These are phyloP conservation scores for Xanthorhoe spadicearia DNA, from an alignment of 2,888 invertebrate genomes.

Conservation along the genomic window DNA sequence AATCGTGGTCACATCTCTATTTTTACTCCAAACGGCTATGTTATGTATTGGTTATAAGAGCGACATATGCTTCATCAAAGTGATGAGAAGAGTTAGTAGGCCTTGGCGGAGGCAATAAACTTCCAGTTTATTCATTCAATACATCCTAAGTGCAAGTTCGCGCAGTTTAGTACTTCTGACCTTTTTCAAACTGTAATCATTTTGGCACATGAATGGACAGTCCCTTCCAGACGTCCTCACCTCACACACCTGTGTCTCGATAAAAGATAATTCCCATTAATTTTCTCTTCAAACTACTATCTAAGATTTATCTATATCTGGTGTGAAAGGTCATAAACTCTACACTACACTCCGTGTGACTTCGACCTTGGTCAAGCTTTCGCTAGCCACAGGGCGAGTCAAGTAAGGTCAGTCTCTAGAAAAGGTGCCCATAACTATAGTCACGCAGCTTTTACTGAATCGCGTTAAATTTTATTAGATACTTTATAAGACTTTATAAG, in stretches of 20 bases:
- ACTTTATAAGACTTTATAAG: too few relatives aligned
- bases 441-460: neutral
- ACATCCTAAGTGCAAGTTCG: too few relatives aligned
- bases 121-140: too few relatives aligned
- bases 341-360: neutral
- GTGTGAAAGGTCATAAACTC: conserved; percentile 16
- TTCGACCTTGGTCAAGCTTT: conserved; percentile 44
- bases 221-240: too few relatives aligned
- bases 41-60: too few relatives aligned
- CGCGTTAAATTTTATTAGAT: neutral
- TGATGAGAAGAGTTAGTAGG: too few relatives aligned
- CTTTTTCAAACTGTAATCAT: too few relatives aligned
- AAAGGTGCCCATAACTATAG: conserved; percentile 10
- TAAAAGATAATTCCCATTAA: neutral
- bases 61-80: too few relatives aligned
- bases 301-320: neutral
- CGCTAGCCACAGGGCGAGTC: conserved; percentile 38
- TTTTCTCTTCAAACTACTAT: neutral
- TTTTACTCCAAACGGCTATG: neutral
- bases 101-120: too few relatives aligned
- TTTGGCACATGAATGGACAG: too few relatives aligned
- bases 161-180: too few relatives aligned
- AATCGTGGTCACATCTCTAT: neutral
- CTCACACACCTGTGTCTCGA: too few relatives aligned
- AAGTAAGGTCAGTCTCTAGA: conserved; percentile 37